phyloP scores from a whole-genome alignment of 2,113 vertebrate genomes.

The Nerophis ophidion region DNA sequence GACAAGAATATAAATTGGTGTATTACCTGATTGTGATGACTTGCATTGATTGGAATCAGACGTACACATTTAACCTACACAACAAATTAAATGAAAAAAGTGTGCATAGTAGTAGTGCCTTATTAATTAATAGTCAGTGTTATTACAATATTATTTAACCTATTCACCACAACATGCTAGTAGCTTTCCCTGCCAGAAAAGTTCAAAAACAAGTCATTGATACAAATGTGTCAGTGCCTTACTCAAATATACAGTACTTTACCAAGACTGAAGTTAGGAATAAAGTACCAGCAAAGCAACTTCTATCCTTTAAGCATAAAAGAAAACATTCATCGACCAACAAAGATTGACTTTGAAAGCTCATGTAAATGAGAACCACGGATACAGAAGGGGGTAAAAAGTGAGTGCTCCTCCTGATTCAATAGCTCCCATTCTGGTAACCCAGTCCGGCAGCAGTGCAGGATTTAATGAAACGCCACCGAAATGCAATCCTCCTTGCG shows the following conservation, averaged over 20 bases:
- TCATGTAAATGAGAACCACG: slow-evolving; percentile 9
- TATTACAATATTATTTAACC: not conserved
- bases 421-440: slow-evolving; percentile 60
- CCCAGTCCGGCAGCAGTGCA: slow-evolving; percentile 48
- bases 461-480: slow-evolving; percentile 37
- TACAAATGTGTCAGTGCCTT: too few relatives aligned
- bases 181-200: too few relatives aligned
- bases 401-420: slow-evolving; percentile 28
- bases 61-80: too few relatives aligned
- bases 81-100: not conserved
- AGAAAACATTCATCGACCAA: not conserved
- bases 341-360: not conserved
- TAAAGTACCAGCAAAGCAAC: not conserved
- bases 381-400: slow-evolving; percentile 41
- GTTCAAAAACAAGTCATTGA: too few relatives aligned
- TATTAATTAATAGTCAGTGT: not conserved
- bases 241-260: not conserved
- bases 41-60: too few relatives aligned
- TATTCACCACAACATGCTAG: too few relatives aligned
- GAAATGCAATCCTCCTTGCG: slow-evolving; percentile 53
- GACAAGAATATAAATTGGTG: too few relatives aligned
- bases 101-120: not conserved
- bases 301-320: not conserved
- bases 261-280: not conserved
- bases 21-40: too few relatives aligned